Evolutionary conservation across 2,113 vertebrate genomes (phyloP), one percentile per base, ranked within the genome.

Genomic region (Dermatemys mawii): DNA sequence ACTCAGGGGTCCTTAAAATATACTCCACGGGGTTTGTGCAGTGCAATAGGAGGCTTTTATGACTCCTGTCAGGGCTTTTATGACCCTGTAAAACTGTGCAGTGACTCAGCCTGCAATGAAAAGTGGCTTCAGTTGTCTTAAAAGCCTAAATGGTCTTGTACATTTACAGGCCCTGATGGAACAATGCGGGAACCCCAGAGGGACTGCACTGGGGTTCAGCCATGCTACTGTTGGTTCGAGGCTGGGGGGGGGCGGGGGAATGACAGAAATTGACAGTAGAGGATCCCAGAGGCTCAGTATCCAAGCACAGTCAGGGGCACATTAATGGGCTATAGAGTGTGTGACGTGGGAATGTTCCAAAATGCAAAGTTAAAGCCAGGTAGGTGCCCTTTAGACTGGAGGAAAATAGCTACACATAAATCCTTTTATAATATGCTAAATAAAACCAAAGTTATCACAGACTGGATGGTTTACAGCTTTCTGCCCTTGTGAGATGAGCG

Each of bases 1-100:
- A 98, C 98, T 98, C 98, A 98, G 98, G 98, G 98, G 98, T 98
- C 98, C 98, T 98, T 98, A 98, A 98, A 98, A 98, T 98, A 98
- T 97, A 98, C 98, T 98, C 98, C 97, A 95, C 75, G 97, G 98
- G 63, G 98, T 97, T 98, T 98, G 98, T 98, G 98, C 97, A 95
- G 98, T 97, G 98, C 98, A 98, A 98, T 98, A 97, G 98, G 98
- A 98, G 98, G 98, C 98, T 98, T 98, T 98, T 98, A 98, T 98
- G 98, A 98, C 97, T 98, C 98, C 98, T 98, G 98, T 98, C 98
- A 98, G 97, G 98, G 98, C 97, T 98, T 98, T 98, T 98, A 98
- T 97, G 98, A 98, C 98, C 98, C 98, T 92, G 98, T 98, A 98
- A 98, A 98, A 98, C 97, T 94, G 96, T 97, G 98, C 97, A 97